Base-by-base conservation (phyloP, 1,140 invertebrate species). In the Mercenaria mercenaria region DNA sequence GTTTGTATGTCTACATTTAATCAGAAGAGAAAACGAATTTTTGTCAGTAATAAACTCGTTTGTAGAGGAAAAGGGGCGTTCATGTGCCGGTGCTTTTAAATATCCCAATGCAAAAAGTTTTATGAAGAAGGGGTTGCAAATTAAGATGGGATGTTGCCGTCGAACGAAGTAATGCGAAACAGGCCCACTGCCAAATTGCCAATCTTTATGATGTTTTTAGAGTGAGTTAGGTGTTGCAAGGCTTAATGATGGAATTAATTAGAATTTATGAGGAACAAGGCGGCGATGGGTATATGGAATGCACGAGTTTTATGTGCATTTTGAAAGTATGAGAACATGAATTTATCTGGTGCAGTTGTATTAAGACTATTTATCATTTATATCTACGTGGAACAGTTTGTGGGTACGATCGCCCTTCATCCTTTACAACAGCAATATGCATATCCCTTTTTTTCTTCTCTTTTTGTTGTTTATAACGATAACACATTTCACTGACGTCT, bases 201-300 rank as follows among this genome's bases (percentile, higher is more conserved):
- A 64, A 47, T 41, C 76, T 87, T 59, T 87, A 76, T 47, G 85
- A 87, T 79, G 72, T 59, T 26, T 64, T 87, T 47, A 50, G 23
- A n/a, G 29, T 41, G 69, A 50, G 43, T 79, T 77, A 87, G 85
- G 72, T 87, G 85, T 79, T 64, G 29, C 64, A 34, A 23, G 6
- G 50, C 34, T 87, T 87, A 79, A 87, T 79, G 18, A 39, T 39
- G 39, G 74, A 67, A 79, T 87, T 87, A 87, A 87, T 87, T 87
- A 87, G 76, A 67, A 87, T 87, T 87, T 87, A 87, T 69, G 76
- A 32, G 37, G 23, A 23, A 52, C 67, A 32, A 61, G 64, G 29
- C 47, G 81, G 81, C 59, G 34, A 32, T 67, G 47, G 20, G 47
- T 84, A 23, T 47, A 84, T 77, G 50, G 72, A 56, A 47, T 76